Evolutionary conservation across 2,113 vertebrate genomes (phyloP).

Genomic region (Puntigrus tetrazona): DNA sequence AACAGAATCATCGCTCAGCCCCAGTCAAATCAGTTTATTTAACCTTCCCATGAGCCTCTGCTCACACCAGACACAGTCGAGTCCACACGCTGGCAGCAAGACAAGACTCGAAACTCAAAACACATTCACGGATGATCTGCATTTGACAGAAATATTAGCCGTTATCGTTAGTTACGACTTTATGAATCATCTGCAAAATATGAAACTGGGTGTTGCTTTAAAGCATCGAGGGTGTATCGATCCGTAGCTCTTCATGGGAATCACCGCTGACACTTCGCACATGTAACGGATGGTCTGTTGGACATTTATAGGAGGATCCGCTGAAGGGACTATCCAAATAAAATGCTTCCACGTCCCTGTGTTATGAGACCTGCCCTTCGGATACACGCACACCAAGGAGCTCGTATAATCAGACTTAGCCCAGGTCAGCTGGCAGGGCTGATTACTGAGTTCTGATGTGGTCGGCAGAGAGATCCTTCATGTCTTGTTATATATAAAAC

Average conservation of each 20-base stretch:
- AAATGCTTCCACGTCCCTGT: slow-evolving; percentile 42
- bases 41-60: background rate
- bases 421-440: background rate
- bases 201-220: background rate
- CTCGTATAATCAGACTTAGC: slow-evolving; percentile 4
- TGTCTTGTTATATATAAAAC: slow-evolving; percentile 21
- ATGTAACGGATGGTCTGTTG: slow-evolving; percentile 32
- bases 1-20: slow-evolving; percentile 10
- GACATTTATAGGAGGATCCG: slow-evolving; percentile 36
- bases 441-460: background rate
- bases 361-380: background rate
- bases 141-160: background rate
- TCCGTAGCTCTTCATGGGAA: slow-evolving; percentile 24
- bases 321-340: slow-evolving; percentile 30
- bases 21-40: background rate
- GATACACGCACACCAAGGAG: slow-evolving; percentile 4
- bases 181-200: background rate
- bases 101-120: background rate
- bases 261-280: slow-evolving; percentile 38
- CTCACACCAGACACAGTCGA: background rate
- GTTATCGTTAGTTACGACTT: background rate
- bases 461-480: slow-evolving; percentile 27
- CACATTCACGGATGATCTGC: slow-evolving; percentile 9
- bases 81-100: background rate
- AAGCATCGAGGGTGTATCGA: slow-evolving; percentile 5